Base-by-base conservation (phyloP, 2,888 invertebrate species). In the Caenorhabditis angaria region DNA sequence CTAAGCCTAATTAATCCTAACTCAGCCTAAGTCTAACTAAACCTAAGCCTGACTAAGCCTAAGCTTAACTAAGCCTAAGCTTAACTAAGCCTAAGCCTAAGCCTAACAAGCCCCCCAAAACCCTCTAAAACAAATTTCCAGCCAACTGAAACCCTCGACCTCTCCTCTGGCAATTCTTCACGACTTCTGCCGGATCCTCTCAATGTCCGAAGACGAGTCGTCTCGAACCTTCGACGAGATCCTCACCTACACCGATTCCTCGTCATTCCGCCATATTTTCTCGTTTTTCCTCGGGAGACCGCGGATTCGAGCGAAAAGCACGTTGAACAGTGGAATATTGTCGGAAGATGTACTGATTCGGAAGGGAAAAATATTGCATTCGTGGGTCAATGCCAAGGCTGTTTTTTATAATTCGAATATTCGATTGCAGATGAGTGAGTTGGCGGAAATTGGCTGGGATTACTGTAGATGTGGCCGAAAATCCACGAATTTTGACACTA, bases 391-490 rank as follows among this genome's bases (percentile, higher is more conserved):
- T 61, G 62, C 66, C 20, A 63, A 69, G 47, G 77, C 77, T 20
- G 65, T 80, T 12, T 69, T 81, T 18, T 77, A 71, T 65, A 79
- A 81, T 62, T 76, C 76, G 24, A 77, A 71, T 14, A 73, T 81
- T 51, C 47, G 81, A 28, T 59, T 81, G 28, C 72, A 76, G 20
- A 78, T 66, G 41, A 72, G 81, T 81, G 53, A 63, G 66, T 60
- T 32, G 18, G 41, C 24, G 41, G 35, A 5, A 25, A 27, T 22
- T 24, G 25, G n/a, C 2, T 5, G 8, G 8, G 48, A n/a, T n/a
- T n/a, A n/a, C n/a, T n/a, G n/a, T n/a, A n/a, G n/a, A n/a, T n/a
- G n/a, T n/a, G n/a, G n/a, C n/a, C n/a, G n/a, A n/a, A n/a, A n/a
- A n/a, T n/a, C n/a, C n/a, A n/a, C n/a, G n/a, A n/a, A n/a, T n/a